phyloP scores from a whole-genome alignment of 2,888 invertebrate species.

The Drosophila stalkeri region DNA sequence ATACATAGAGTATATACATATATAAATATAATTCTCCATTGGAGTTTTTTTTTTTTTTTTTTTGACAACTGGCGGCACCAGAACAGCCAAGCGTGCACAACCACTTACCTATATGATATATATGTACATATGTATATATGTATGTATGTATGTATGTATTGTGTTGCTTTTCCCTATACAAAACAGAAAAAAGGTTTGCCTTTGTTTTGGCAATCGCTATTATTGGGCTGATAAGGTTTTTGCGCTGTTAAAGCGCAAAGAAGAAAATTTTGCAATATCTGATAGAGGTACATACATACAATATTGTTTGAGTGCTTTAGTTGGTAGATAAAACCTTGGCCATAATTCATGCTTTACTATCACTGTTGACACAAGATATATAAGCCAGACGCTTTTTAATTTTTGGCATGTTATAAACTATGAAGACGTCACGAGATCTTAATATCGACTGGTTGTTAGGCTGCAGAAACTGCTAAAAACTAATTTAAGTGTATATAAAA shows the following conservation, averaged over 20 bases:
- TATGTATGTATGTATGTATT: conserved; percentile 3
- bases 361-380: conserved; percentile 11
- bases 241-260: conserved; percentile 37
- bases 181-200: conserved; percentile 29
- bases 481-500: conserved; percentile 1
- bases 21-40: conserved; percentile 15
- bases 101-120: conserved; percentile 41
- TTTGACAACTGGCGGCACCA: conserved; percentile 35
- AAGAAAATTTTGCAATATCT: conserved; percentile 56
- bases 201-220: conserved; percentile 35
- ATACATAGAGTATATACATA: neutral
- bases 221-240: conserved; percentile 54
- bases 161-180: conserved; percentile 11
- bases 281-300: conserved; percentile 28
- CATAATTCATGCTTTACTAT: conserved; percentile 42
- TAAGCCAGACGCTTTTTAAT: conserved; percentile 9
- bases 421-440: conserved; percentile 7
- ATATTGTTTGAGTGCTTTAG: conserved; percentile 38
- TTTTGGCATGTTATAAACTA: conserved; percentile 9
- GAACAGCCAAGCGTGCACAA: conserved; percentile 35
- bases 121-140: neutral
- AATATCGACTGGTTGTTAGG: neutral
- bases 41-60: conserved; percentile 26
- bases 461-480: neutral
- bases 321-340: conserved; percentile 41